phyloP scores from a whole-genome alignment of 2,888 invertebrate genomes.

The Imbricaverruca yamaguchii region DNA sequence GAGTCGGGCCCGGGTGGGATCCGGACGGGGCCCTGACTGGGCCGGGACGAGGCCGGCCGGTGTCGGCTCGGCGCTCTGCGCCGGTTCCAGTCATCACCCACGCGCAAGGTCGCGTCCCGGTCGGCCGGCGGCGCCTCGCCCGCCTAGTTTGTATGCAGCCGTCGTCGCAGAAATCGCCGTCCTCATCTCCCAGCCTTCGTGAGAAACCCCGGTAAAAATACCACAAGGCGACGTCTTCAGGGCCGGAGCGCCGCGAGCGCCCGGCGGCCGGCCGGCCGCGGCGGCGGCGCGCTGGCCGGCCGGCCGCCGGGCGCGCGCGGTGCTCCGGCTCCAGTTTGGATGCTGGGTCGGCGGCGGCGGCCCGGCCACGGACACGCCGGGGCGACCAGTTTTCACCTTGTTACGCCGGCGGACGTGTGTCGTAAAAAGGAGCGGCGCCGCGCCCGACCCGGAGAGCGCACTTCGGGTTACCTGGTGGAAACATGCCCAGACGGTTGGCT shows the following conservation, averaged over 20 bases:
- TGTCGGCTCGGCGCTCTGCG: too few species aligned
- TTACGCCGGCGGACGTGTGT: not conserved
- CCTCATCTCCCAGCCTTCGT: constrained; percentile 6
- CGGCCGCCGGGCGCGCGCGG: not conserved
- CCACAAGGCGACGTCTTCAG: not conserved
- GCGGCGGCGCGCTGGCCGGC: not conserved
- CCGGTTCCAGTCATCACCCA: not conserved
- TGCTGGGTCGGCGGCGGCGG: too few species aligned
- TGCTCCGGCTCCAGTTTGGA: not conserved
- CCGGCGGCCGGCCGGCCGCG: not conserved
- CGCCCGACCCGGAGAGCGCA: too few species aligned
- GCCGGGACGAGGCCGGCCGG: too few species aligned
- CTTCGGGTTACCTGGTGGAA: too few species aligned
- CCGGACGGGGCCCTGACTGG: too few species aligned
- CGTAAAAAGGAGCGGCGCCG: not conserved
- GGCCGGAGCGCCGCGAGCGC: not conserved
- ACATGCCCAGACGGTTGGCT: not conserved
- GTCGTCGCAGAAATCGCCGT: not conserved
- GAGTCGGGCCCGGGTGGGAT: too few species aligned
- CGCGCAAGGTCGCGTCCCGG: not conserved
- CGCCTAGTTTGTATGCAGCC: not conserved
- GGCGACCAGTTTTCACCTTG: not conserved
- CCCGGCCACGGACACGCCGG: constrained; percentile 10
- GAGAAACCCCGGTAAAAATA: constrained; percentile 13
- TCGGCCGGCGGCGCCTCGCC: not conserved